These are phyloP conservation scores for Drosophila tropicalis DNA, from an alignment of 1,140 invertebrate genomes.

Conservation along the genomic window DNA sequence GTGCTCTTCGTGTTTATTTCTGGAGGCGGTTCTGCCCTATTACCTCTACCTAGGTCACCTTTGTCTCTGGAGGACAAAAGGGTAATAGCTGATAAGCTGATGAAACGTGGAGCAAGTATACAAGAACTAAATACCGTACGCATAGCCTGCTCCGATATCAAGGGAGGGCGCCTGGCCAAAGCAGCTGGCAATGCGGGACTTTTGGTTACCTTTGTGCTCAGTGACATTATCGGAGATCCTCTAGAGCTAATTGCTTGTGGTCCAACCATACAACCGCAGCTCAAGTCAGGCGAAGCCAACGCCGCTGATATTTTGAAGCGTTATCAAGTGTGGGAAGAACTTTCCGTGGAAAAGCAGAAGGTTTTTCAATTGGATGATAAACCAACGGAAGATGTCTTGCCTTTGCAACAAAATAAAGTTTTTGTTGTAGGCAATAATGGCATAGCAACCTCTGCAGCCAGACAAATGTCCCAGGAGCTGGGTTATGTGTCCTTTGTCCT, in stretches of 20 bases:
- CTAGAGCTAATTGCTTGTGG: slow-evolving; percentile 97
- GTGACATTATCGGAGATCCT: slow-evolving; percentile 96
- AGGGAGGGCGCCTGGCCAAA: slow-evolving; percentile 93
- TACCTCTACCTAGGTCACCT: slow-evolving; percentile 90
- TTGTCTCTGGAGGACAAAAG: slow-evolving; percentile 91
- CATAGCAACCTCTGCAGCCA: slow-evolving; percentile 88
- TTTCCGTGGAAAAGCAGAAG: slow-evolving; percentile 81
- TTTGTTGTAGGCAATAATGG: slow-evolving; percentile 93
- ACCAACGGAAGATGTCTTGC: neutral
- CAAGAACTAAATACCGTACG: slow-evolving; percentile 95
- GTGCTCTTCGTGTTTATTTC: slow-evolving; percentile 92
- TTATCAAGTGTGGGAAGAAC: slow-evolving; percentile 85
- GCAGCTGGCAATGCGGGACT: slow-evolving; percentile 87
- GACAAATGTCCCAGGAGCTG: slow-evolving; percentile 83
- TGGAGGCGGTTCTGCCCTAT: slow-evolving; percentile 96
- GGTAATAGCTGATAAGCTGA: slow-evolving; percentile 88
- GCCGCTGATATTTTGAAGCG: slow-evolving; percentile 87
- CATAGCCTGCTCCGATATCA: slow-evolving; percentile 93
- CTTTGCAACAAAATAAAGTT: slow-evolving; percentile 67
- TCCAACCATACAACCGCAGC: slow-evolving; percentile 88
- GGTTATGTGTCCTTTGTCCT: slow-evolving; percentile 87
- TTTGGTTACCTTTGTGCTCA: slow-evolving; percentile 94
- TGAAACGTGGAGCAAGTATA: slow-evolving; percentile 92
- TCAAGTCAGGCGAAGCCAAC: slow-evolving; percentile 70
- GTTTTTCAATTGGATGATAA: slow-evolving; percentile 35